A percentile compares a stretch with the other conserved stretches of the same genome.
Conservation (phyloP, 2,888 invertebrate species). For the Agriopis aurantiaria region DNA sequence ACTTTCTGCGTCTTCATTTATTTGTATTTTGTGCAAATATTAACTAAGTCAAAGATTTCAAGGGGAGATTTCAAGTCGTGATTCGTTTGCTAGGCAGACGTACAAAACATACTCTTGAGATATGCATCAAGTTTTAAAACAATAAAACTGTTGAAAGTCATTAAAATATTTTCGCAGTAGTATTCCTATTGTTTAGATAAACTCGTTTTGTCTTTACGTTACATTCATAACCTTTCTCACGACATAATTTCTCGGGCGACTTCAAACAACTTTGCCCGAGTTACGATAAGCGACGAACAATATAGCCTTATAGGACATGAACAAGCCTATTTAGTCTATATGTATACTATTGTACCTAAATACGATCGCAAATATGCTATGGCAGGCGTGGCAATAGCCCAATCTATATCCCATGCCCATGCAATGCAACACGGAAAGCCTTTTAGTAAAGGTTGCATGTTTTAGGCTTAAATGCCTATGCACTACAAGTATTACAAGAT, state of each 20-base stretch:
- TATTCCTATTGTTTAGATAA: slow-evolving; percentile 13
- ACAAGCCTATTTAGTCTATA: slow-evolving; percentile 36
- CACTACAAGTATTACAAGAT: slow-evolving; percentile 31
- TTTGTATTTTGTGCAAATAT: background rate
- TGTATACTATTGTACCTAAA: slow-evolving; percentile 36
- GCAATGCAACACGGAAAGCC: slow-evolving; percentile 43
- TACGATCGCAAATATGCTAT: slow-evolving; percentile 40
- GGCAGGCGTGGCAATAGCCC: slow-evolving; percentile 43
- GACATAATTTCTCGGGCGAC: slow-evolving; percentile 33
- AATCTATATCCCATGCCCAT: slow-evolving; percentile 43
- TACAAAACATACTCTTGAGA: background rate
- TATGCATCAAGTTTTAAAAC: background rate
- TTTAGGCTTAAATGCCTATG: slow-evolving; percentile 33
- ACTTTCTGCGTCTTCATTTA: background rate
- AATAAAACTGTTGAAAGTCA: slow-evolving; percentile 6
- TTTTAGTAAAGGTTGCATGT: slow-evolving; percentile 47
- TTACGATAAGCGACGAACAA: slow-evolving; percentile 42
- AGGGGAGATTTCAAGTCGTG: too few relatives aligned
- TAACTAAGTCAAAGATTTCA: too few relatives aligned
- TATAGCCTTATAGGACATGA: slow-evolving; percentile 42
- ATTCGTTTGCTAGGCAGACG: background rate
- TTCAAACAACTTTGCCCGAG: slow-evolving; percentile 30
- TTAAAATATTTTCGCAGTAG: slow-evolving; percentile 4
- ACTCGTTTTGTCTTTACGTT: slow-evolving; percentile 8
- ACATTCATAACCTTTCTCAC: slow-evolving; percentile 28